A percentile compares a stretch with the other conserved stretches of the same genome.
Conservation (phyloP, 2,888 invertebrate genomes). For the Cryptus armator region DNA sequence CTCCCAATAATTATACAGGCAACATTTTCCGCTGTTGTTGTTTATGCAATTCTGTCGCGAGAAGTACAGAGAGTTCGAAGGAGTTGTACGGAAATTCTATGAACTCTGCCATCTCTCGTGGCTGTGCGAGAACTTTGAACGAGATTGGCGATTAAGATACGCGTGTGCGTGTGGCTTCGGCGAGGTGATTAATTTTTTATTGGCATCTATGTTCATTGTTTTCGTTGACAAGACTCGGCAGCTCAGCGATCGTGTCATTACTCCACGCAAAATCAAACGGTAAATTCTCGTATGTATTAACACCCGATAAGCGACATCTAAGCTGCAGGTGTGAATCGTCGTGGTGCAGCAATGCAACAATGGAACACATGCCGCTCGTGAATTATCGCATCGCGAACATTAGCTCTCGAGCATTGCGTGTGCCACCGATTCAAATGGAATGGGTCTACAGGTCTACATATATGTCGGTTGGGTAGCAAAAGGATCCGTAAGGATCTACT, state of each 20-base stretch:
- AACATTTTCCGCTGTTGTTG: not conserved
- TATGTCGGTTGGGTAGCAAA: constrained; percentile 30
- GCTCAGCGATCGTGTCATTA: too few species aligned
- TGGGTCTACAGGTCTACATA: not conserved
- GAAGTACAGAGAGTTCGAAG: not conserved
- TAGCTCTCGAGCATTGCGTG: constrained; percentile 45
- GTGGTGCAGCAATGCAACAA: constrained; percentile 38
- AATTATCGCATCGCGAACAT: constrained; percentile 72
- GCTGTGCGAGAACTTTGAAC: constrained; percentile 22
- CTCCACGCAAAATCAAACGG: too few species aligned
- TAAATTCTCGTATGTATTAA: constrained; percentile 41
- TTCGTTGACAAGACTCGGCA: not conserved
- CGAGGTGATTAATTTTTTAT: not conserved
- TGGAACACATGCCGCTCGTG: constrained; percentile 66
- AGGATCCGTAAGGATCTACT: constrained; percentile 59
- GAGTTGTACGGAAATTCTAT: constrained; percentile 28
- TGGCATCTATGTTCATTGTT: constrained; percentile 17
- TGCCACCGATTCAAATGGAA: constrained; percentile 40
- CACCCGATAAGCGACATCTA: constrained; percentile 69
- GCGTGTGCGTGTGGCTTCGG: not conserved
- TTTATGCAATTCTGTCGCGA: not conserved
- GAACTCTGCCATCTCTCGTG: not conserved
- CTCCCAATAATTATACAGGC: not conserved
- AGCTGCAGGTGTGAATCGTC: constrained; percentile 72
- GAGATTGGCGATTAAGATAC: not conserved